These are phyloP conservation scores for Heteractis magnifica DNA, from an alignment of 92 coral and sea anemone species.

Conservation along the genomic window DNA sequence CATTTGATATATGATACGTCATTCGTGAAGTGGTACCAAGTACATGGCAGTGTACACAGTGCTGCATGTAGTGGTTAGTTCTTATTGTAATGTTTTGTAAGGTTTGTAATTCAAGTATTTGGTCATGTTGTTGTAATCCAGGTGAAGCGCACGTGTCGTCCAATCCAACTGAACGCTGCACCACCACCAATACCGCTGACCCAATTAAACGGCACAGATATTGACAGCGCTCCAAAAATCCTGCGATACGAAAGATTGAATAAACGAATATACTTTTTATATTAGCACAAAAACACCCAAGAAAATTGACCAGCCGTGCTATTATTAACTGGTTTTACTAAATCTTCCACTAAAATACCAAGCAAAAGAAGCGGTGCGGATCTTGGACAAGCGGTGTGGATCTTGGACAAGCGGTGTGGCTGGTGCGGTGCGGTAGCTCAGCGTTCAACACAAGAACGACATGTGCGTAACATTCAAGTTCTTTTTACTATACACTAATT, in stretches of 20 bases:
- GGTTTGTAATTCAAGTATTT: neutral
- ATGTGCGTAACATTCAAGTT: neutral
- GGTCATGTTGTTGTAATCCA: neutral
- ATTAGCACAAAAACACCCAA: neutral
- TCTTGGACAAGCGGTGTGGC: neutral
- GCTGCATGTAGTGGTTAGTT: neutral
- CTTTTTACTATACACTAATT: neutral
- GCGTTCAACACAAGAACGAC: neutral
- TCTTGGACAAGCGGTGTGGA: neutral
- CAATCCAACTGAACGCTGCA: conserved; percentile 9
- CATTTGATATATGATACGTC: neutral
- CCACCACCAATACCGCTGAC: conserved; percentile 20
- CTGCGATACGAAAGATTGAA: conserved; percentile 15
- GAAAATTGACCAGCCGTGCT: neutral
- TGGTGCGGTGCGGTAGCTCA: neutral
- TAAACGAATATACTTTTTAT: neutral
- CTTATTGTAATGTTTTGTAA: neutral
- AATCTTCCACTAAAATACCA: neutral
- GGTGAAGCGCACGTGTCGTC: conserved; percentile 1
- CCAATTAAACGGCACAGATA: conserved; percentile 8
- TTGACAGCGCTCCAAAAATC: conserved; percentile 12
- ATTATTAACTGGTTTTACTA: neutral
- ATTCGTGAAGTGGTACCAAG: conserved; percentile 2
- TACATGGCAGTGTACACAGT: conserved; percentile 4
- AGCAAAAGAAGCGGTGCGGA: neutral